Evolutionary conservation across 2,113 vertebrate species (phyloP).

Genomic region (Psettodes erumei): DNA sequence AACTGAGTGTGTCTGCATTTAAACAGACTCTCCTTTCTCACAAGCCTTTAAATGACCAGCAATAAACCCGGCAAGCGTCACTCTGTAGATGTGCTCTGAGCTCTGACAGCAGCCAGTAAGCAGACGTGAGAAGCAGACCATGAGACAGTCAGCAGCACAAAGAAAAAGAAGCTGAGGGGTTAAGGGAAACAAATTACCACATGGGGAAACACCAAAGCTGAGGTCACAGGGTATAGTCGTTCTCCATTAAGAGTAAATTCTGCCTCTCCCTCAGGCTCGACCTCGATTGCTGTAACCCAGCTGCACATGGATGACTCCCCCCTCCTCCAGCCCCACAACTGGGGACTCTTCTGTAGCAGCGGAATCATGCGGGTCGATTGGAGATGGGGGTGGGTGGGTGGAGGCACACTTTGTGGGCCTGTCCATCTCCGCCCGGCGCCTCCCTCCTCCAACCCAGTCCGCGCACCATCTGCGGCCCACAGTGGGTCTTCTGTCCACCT

Average conservation of each 20-base stretch:
- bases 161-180: conserved; percentile 38
- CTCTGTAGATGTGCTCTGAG: conserved; percentile 16
- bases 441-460: conserved; percentile 59
- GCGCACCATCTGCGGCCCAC: conserved; percentile 74
- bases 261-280: conserved; percentile 50
- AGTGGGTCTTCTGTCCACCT: conserved; percentile 64
- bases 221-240: conserved; percentile 51
- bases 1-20: background rate
- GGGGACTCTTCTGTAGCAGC: conserved; percentile 51
- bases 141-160: conserved; percentile 45
- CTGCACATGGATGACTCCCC: conserved; percentile 48
- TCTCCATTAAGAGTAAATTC: conserved; percentile 66
- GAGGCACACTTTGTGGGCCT: conserved; percentile 59
- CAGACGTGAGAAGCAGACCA: conserved; percentile 57
- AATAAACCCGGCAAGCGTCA: background rate
- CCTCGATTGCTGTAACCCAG: conserved; percentile 61
- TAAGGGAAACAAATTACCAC: conserved; percentile 57
- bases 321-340: conserved; percentile 37
- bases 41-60: background rate
- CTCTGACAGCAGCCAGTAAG: conserved; percentile 46
- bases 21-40: conserved; percentile 15
- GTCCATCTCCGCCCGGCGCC: conserved; percentile 48
- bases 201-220: conserved; percentile 51
- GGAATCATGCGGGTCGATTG: conserved; percentile 56
- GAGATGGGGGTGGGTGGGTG: conserved; percentile 37